Conservation (phyloP, 2,797 vertebrate species). For the Mareca penelope region DNA sequence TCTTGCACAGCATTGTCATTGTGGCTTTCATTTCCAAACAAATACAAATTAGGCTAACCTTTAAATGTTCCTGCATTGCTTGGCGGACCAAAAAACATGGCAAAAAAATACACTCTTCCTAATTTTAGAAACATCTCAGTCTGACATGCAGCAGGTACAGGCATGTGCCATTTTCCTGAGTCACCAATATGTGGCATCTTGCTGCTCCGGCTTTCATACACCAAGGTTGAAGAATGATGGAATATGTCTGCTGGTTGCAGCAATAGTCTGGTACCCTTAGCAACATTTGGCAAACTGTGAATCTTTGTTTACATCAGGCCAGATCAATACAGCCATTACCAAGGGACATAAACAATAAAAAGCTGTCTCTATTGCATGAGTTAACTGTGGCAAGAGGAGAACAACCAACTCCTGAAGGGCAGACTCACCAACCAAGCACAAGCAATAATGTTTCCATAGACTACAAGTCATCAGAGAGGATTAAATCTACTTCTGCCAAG, state of each 20-base stretch:
- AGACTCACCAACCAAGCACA: constrained; percentile 29
- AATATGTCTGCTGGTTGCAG: constrained; percentile 47
- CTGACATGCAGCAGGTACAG: neutral
- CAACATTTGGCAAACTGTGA: constrained; percentile 40
- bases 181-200: constrained; percentile 28
- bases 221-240: constrained; percentile 7
- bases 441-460: constrained; percentile 32
- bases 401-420: constrained; percentile 56
- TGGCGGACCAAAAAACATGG: constrained; percentile 12
- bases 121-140: constrained; percentile 20
- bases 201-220: neutral
- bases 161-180: constrained; percentile 27
- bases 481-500: constrained; percentile 39
- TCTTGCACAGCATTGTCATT: neutral
- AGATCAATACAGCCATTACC: constrained; percentile 67
- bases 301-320: constrained; percentile 60
- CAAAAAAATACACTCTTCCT: neutral
- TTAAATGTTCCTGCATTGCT: neutral
- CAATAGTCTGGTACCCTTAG: constrained; percentile 59
- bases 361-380: constrained; percentile 49
- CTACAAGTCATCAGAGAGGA: constrained; percentile 36
- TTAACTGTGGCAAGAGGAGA: constrained; percentile 64
- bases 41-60: constrained; percentile 34
- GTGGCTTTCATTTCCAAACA: constrained; percentile 16
- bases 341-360: constrained; percentile 65